Conservation (phyloP, 2,888 invertebrate species). For the Macropis europaea region DNA sequence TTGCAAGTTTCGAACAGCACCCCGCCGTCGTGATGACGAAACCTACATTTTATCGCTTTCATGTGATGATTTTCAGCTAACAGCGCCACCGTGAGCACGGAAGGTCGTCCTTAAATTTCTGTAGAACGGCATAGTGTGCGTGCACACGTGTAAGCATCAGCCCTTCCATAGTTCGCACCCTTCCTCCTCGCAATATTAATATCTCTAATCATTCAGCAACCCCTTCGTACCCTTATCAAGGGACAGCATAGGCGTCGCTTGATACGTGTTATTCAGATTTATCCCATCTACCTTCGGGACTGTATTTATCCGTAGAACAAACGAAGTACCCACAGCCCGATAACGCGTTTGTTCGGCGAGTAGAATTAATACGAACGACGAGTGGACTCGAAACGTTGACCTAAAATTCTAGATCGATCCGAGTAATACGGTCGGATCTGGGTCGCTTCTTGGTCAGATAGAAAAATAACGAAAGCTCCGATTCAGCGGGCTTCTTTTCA, state of each 20-base stretch:
- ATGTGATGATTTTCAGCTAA: too few species aligned
- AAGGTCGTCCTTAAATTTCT: slow-evolving; percentile 25
- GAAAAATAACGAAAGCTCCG: too few species aligned
- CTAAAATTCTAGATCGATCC: neutral
- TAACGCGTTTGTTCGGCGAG: slow-evolving; percentile 68
- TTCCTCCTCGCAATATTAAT: slow-evolving; percentile 75
- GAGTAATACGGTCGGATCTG: too few species aligned
- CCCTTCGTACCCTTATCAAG: slow-evolving; percentile 78
- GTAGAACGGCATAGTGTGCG: slow-evolving; percentile 12
- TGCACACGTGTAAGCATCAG: slow-evolving; percentile 45
- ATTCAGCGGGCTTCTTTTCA: slow-evolving; percentile 68
- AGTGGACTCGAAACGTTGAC: too few species aligned
- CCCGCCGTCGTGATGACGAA: too few species aligned
- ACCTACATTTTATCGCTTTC: too few species aligned
- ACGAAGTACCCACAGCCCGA: slow-evolving; percentile 69
- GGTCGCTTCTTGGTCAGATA: too few species aligned
- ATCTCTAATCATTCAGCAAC: slow-evolving; percentile 79
- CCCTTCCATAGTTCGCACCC: slow-evolving; percentile 69
- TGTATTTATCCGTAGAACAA: slow-evolving; percentile 72
- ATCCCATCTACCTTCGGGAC: slow-evolving; percentile 73
- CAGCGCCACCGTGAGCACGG: too few species aligned
- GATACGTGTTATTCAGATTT: slow-evolving; percentile 78
- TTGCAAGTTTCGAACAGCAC: too few species aligned
- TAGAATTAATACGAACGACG: slow-evolving; percentile 71
- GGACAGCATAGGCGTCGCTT: slow-evolving; percentile 72